These are phyloP conservation scores for Chascanopsetta lugubris DNA, from an alignment of 2,113 vertebrate species.

Conservation along the genomic window DNA sequence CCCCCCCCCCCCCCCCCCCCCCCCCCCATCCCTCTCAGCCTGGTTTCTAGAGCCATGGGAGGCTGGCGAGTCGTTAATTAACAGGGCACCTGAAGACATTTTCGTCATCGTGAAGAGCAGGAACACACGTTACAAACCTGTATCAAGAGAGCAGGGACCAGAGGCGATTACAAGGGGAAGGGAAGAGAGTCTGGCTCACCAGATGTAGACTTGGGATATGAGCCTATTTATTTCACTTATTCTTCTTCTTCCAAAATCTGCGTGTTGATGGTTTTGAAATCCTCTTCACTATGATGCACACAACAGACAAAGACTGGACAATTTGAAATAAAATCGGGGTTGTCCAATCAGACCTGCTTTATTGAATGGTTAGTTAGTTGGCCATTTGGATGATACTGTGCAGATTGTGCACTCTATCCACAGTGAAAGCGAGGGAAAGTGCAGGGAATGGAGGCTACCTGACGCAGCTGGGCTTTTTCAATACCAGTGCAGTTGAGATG, in stretches of 20 bases:
- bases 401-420: not conserved
- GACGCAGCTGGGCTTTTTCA: too few species aligned
- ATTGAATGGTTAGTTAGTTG: too few species aligned
- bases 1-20: too few species aligned
- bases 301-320: not conserved
- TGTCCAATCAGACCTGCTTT: too few species aligned
- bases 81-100: slow-evolving; percentile 24
- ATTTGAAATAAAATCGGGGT: too few species aligned
- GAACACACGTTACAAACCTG: slow-evolving; percentile 2
- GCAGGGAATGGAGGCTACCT: too few species aligned
- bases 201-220: not conserved
- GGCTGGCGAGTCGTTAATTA: slow-evolving; percentile 37
- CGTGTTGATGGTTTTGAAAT: not conserved
- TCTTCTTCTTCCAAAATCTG: not conserved
- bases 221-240: not conserved
- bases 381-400: not conserved
- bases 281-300: not conserved
- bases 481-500: too few species aligned
- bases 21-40: slow-evolving; percentile 5
- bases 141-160: slow-evolving; percentile 11
- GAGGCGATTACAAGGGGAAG: not conserved
- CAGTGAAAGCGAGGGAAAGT: too few species aligned
- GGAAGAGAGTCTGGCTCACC: not conserved
- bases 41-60: slow-evolving; percentile 12
- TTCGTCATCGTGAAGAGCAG: slow-evolving; percentile 9